Conservation (phyloP, 1,140 invertebrate species). For the Drosophila seguyi region DNA sequence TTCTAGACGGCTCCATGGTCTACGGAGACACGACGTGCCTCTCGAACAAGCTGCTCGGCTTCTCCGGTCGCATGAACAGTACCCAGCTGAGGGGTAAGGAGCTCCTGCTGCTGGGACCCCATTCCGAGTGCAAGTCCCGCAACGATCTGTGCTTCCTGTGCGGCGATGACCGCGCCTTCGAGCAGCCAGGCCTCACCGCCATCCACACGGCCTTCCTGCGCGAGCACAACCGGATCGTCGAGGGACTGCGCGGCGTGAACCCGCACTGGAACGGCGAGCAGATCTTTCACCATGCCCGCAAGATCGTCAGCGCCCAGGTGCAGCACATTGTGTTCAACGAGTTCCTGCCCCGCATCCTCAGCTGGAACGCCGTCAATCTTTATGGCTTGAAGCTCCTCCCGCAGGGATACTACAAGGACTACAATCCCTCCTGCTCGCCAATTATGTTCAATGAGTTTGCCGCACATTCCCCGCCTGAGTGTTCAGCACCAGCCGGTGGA, state of each 20-base stretch:
- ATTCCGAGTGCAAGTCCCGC: conserved; percentile 94
- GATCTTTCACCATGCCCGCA: conserved; percentile 92
- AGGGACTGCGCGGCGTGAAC: conserved; percentile 92
- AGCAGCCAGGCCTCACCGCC: conserved; percentile 93
- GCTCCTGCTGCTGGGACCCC: conserved; percentile 90
- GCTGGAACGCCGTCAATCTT: conserved; percentile 94
- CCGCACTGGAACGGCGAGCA: conserved; percentile 96
- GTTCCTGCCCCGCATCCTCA: conserved; percentile 97
- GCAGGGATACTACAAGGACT: conserved; percentile 96
- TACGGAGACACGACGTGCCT: conserved; percentile 92
- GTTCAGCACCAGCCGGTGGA: conserved; percentile 92
- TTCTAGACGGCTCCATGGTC: conserved; percentile 92
- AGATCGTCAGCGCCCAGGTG: conserved; percentile 94
- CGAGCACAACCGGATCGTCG: conserved; percentile 95
- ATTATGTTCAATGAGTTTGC: conserved; percentile 97
- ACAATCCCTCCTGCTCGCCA: conserved; percentile 96
- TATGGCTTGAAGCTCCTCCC: conserved; percentile 94
- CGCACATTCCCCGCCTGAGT: conserved; percentile 93
- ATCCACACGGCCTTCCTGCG: conserved; percentile 94
- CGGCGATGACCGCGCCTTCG: conserved; percentile 94
- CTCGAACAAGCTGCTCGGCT: conserved; percentile 89
- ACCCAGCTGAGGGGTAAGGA: conserved; percentile 91
- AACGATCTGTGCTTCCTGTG: conserved; percentile 94
- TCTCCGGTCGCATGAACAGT: conserved; percentile 92
- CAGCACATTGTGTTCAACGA: conserved; percentile 98